A percentile compares a stretch with the other conserved stretches of the same genome.
These are phyloP conservation scores for Vultur gryphus DNA, from an alignment of 2,797 vertebrate species.

Conservation along the genomic window DNA sequence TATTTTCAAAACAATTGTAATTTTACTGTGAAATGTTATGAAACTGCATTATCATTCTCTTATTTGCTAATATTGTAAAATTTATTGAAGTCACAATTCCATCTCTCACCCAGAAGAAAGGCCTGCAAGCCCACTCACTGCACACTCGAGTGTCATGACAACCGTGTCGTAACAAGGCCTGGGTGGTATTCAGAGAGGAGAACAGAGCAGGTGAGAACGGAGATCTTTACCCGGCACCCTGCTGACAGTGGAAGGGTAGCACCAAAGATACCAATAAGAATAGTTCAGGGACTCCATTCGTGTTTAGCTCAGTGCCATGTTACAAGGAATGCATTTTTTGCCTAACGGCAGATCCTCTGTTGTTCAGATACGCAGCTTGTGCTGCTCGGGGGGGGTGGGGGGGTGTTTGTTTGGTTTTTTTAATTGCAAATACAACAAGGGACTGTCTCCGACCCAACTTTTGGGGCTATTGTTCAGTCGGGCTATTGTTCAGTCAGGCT, in stretches of 20 bases:
- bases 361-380: background rate
- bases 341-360: background rate
- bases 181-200: background rate
- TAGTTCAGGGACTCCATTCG: background rate
- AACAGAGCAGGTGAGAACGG: background rate
- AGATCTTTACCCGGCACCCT: background rate
- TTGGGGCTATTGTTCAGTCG: background rate
- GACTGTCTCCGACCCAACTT: background rate
- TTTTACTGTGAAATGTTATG: slow-evolving; percentile 20
- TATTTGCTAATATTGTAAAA: background rate
- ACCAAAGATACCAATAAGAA: background rate
- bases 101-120: background rate
- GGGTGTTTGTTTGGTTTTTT: too few species aligned
- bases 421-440: background rate
- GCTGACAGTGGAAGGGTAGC: background rate
- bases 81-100: background rate
- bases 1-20: background rate
- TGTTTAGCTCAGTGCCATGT: background rate
- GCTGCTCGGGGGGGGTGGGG: background rate
- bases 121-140: background rate
- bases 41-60: background rate
- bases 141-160: background rate
- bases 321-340: background rate
- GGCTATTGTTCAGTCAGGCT: background rate
- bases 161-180: background rate